phyloP scores from a whole-genome alignment of 2,113 vertebrate species.

The Thermophis baileyi region DNA sequence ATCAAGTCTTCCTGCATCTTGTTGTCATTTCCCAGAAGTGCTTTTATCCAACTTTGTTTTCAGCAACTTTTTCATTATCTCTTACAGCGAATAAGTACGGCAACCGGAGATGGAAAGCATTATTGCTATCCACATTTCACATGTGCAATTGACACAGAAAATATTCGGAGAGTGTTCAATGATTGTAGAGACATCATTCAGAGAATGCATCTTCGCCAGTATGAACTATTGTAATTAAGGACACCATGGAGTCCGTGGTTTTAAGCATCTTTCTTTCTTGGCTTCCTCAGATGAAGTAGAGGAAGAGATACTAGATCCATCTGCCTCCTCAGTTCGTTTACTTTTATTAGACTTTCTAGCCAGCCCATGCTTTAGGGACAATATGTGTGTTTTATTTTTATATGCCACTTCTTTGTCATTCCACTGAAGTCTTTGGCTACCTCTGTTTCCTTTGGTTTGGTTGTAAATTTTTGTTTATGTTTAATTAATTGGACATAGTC shows the following conservation, averaged over 20 bases:
- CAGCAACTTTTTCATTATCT: neutral
- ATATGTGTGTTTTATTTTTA: conserved; percentile 64
- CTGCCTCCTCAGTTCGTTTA: conserved; percentile 77
- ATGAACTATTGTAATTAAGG: conserved; percentile 94
- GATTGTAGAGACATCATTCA: conserved; percentile 99
- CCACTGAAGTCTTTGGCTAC: conserved; percentile 89
- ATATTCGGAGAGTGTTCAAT: conserved; percentile 97
- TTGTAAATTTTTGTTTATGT: conserved; percentile 31
- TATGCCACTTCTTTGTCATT: conserved; percentile 75
- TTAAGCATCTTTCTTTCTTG: conserved; percentile 68
- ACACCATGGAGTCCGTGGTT: conserved; percentile 74
- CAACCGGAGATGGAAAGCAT: conserved; percentile 91
- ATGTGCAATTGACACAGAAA: conserved; percentile 97
- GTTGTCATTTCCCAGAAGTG: neutral
- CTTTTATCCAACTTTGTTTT: neutral
- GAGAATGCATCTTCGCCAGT: conserved; percentile 98
- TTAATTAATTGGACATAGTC: conserved; percentile 61
- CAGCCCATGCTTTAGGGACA: conserved; percentile 53
- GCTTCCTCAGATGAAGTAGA: conserved; percentile 69
- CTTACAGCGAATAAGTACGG: conserved; percentile 93
- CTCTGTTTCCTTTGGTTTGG: conserved; percentile 71
- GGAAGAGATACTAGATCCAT: conserved; percentile 82
- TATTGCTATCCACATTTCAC: conserved; percentile 99
- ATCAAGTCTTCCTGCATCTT: neutral
- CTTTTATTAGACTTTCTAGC: conserved; percentile 61